A percentile compares a stretch with the other conserved stretches of the same genome.
phyloP scores from a whole-genome alignment of 2,113 vertebrate species.

The Zingel zingel region DNA sequence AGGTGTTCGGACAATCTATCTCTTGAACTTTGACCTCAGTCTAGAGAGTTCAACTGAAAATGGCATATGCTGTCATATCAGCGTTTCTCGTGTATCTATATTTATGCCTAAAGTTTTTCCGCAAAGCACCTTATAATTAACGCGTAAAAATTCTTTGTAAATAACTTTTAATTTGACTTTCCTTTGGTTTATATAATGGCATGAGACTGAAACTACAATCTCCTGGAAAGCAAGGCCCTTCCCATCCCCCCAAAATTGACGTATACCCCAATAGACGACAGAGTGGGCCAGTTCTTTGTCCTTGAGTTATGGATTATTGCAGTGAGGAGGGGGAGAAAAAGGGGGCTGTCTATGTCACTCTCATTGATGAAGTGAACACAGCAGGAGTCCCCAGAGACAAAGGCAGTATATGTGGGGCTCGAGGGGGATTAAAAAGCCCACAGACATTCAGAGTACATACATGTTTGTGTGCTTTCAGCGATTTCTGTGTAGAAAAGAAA shows the following conservation, averaged over 20 bases:
- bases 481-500: background rate
- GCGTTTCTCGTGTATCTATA: background rate
- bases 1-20: slow-evolving; percentile 4
- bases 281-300: slow-evolving; percentile 76
- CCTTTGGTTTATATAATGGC: background rate
- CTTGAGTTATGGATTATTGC: slow-evolving; percentile 78
- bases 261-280: slow-evolving; percentile 40
- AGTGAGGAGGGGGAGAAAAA: slow-evolving; percentile 6
- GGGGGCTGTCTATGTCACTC: slow-evolving; percentile 48
- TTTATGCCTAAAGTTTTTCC: background rate
- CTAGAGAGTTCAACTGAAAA: slow-evolving; percentile 14
- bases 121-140: background rate
- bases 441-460: slow-evolving; percentile 12
- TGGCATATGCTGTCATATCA: background rate
- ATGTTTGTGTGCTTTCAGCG: slow-evolving; percentile 10
- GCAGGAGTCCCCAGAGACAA: slow-evolving; percentile 50
- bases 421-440: slow-evolving; percentile 38
- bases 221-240: background rate
- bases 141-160: background rate
- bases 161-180: background rate
- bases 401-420: slow-evolving; percentile 38
- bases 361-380: slow-evolving; percentile 71
- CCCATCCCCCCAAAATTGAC: slow-evolving; percentile 27
- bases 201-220: slow-evolving; percentile 17
- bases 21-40: slow-evolving; percentile 14